Evolutionary conservation across 2,113 vertebrate genomes (phyloP).

Genomic region (Ciconia boyciana): DNA sequence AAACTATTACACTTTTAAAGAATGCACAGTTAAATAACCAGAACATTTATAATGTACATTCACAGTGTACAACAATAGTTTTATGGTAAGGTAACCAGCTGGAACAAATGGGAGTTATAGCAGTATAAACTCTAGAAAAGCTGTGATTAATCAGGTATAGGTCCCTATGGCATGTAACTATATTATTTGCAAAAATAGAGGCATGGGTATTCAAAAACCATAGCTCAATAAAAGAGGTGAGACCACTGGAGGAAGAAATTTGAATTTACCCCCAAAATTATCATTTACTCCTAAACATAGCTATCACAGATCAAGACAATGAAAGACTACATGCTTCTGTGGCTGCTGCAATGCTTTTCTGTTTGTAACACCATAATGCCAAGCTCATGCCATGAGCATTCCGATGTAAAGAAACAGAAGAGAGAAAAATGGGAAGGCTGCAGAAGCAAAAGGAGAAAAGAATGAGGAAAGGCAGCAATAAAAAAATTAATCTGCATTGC

Average conservation of each 20-base stretch:
- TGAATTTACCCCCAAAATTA: neutral
- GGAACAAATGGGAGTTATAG: slow-evolving; percentile 34
- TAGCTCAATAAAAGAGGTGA: neutral
- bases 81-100: slow-evolving; percentile 19
- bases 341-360: neutral
- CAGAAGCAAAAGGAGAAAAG: neutral
- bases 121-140: neutral
- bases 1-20: neutral
- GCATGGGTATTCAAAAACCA: neutral
- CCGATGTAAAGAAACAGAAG: neutral
- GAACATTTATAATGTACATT: neutral
- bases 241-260: neutral
- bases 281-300: neutral
- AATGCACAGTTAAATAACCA: slow-evolving; percentile 1
- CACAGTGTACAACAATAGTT: neutral
- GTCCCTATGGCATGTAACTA: neutral
- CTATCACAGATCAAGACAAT: neutral
- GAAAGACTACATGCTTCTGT: neutral
- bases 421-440: neutral
- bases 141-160: slow-evolving; percentile 28
- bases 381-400: neutral
- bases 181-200: neutral
- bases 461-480: neutral
- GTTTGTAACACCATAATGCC: neutral
- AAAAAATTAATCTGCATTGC: neutral